phyloP scores from a whole-genome alignment of 2,113 vertebrate species.

The Corythornis cristatus region DNA sequence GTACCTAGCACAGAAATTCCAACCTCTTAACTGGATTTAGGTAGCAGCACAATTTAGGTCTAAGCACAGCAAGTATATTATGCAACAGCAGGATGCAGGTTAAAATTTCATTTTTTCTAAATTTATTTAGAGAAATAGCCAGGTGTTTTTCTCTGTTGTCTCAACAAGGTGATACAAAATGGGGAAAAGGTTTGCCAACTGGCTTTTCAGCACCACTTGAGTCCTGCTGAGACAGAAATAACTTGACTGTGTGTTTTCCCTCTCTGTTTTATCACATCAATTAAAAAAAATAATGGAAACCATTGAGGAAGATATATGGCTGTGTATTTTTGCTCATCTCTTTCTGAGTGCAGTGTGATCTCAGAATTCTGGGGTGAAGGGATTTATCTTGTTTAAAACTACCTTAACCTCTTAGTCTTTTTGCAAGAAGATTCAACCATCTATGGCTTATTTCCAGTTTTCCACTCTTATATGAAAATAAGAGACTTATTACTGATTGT shows the following conservation, averaged over 20 bases:
- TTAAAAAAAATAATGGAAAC: neutral
- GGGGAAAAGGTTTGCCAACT: neutral
- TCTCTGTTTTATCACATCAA: neutral
- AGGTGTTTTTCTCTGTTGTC: neutral
- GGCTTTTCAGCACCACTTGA: neutral
- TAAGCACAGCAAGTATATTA: neutral
- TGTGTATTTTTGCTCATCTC: neutral
- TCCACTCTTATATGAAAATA: neutral
- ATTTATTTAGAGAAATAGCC: neutral
- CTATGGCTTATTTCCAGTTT: neutral
- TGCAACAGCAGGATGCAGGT: neutral
- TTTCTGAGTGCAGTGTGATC: neutral
- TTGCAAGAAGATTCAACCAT: neutral
- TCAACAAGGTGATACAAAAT: neutral
- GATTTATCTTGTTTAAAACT: neutral
- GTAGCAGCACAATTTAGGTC: neutral
- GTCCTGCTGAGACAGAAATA: neutral
- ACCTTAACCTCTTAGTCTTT: neutral
- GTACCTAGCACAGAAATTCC: neutral
- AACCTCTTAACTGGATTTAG: neutral
- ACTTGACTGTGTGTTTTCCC: neutral
- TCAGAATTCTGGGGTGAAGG: neutral
- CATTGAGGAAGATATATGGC: rapidly evolving
- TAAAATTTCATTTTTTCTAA: neutral
- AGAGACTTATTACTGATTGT: neutral